Evolutionary conservation across 2,113 vertebrate species (phyloP).

Genomic region (Machaerirhynchus nigripectus): DNA sequence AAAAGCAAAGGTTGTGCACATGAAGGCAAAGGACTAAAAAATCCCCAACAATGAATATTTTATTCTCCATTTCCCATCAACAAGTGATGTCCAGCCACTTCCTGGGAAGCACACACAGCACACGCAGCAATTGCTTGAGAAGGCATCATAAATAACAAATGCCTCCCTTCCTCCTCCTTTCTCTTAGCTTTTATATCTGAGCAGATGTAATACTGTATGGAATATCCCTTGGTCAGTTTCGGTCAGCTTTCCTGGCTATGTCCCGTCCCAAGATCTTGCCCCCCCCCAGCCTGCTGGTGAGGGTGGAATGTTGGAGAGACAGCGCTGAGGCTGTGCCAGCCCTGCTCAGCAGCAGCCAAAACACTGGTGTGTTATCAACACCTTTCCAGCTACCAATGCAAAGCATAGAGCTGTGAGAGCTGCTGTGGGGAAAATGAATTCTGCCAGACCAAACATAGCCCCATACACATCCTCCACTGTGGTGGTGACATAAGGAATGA

Average conservation of each 20-base stretch:
- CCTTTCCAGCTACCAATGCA: neutral
- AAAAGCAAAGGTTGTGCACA: neutral
- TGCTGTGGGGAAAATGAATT: neutral
- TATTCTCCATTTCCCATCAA: neutral
- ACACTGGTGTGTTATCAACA: neutral
- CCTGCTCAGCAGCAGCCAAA: neutral
- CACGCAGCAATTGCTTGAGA: rapidly evolving
- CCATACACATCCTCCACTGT: neutral
- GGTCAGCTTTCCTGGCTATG: neutral
- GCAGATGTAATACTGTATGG: neutral
- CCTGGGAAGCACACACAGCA: neutral
- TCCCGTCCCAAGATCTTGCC: neutral
- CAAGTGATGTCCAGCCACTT: neutral
- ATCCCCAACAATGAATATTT: neutral
- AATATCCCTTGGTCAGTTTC: neutral
- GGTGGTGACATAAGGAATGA: neutral
- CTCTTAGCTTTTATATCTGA: neutral
- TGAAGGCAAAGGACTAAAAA: neutral
- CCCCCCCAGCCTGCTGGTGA: neutral
- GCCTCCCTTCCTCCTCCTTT: neutral
- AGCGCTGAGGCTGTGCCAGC: neutral
- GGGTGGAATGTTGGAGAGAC: neutral
- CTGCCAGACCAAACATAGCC: neutral
- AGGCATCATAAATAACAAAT: neutral
- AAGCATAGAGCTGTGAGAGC: rapidly evolving